Percentiles rank a stretch among this genome's conserved stretches.
Evolutionary conservation across 2,888 invertebrate genomes (phyloP).

Genomic region (Trichacis sp.): DNA sequence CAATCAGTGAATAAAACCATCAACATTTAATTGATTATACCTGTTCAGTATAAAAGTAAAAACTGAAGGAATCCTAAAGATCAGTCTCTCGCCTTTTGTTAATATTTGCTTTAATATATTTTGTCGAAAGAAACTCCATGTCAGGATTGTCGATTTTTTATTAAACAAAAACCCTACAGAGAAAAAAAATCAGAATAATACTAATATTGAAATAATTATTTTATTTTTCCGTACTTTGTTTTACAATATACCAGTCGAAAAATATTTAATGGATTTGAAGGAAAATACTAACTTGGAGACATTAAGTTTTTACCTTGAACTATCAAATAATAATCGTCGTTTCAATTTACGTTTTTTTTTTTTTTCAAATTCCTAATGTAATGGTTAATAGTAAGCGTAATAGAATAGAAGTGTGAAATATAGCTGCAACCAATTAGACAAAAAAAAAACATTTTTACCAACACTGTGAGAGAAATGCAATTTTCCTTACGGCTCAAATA

Average conservation of each 20-base stretch:
- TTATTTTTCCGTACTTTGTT: too few species aligned
- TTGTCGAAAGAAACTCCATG: slow-evolving; percentile 94
- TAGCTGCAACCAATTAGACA: slow-evolving; percentile 83
- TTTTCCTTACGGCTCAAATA: too few species aligned
- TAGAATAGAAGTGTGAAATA: slow-evolving; percentile 78
- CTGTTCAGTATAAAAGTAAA: slow-evolving; percentile 93
- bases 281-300: slow-evolving; percentile 87
- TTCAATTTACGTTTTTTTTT: slow-evolving; percentile 57
- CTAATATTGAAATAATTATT: too few species aligned
- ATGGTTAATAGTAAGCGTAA: slow-evolving; percentile 82
- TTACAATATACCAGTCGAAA: slow-evolving; percentile 77
- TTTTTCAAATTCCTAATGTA: slow-evolving; percentile 78
- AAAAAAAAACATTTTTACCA: slow-evolving; percentile 71
- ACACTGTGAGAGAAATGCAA: too few species aligned
- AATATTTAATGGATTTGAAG: slow-evolving; percentile 79
- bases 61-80: slow-evolving; percentile 96
- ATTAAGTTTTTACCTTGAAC: slow-evolving; percentile 65
- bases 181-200: slow-evolving; percentile 19
- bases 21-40: slow-evolving; percentile 48
- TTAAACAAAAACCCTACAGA: slow-evolving; percentile 72
- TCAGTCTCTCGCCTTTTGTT: slow-evolving; percentile 97
- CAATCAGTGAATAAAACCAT: neutral
- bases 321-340: slow-evolving; percentile 64
- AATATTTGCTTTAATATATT: slow-evolving; percentile 94
- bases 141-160: slow-evolving; percentile 79